phyloP scores from a whole-genome alignment of 2,888 invertebrate species.

The Leucoma salicis region DNA sequence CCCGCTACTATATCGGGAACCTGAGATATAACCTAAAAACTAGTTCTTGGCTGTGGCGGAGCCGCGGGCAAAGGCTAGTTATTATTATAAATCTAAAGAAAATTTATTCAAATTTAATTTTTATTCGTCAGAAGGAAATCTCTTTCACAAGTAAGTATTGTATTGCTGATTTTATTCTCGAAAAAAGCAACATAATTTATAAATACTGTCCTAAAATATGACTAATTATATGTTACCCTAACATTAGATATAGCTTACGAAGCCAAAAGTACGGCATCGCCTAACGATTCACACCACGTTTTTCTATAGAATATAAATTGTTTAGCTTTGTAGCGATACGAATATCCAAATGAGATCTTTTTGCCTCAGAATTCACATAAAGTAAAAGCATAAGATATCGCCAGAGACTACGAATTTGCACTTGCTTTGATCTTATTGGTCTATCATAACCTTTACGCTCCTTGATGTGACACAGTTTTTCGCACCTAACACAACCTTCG shows the following conservation, averaged over 20 bases:
- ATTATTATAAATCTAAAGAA: no score
- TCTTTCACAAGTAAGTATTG: no score
- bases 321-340: slow-evolving; percentile 17
- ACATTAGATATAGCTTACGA: slow-evolving; percentile 7
- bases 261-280: slow-evolving; percentile 1
- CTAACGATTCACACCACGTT: slow-evolving; percentile 29
- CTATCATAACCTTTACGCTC: not conserved
- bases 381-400: not conserved
- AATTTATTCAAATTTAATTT: no score
- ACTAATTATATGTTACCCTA: slow-evolving; percentile 10
- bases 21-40: no score
- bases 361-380: not conserved
- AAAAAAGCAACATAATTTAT: not conserved
- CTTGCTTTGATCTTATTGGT: not conserved
- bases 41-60: no score
- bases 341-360: not conserved
- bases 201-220: not conserved
- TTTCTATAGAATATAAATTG: slow-evolving; percentile 28
- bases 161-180: no score
- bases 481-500: no score
- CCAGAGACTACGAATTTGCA: not conserved
- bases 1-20: no score
- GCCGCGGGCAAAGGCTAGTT: no score
- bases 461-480: not conserved
- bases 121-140: no score